These are phyloP conservation scores for Baccha elongata DNA, from an alignment of 2,888 invertebrate species.

Conservation along the genomic window DNA sequence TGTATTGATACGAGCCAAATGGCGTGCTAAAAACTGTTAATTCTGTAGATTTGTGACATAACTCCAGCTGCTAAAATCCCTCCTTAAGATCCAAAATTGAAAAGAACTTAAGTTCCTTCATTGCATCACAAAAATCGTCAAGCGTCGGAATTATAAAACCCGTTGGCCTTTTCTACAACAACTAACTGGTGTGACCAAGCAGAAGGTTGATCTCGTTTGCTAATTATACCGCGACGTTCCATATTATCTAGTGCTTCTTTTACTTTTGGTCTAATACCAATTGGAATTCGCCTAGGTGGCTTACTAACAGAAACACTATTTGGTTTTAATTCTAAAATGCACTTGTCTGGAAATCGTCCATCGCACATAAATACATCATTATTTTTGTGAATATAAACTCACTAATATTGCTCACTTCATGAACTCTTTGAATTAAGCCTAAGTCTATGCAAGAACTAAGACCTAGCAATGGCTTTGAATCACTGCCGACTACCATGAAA, in stretches of 20 bases:
- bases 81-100: too few species aligned
- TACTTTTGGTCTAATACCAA: slow-evolving; percentile 26
- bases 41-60: slow-evolving; percentile 77
- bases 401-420: background rate
- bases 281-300: slow-evolving; percentile 22
- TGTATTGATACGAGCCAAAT: slow-evolving; percentile 47
- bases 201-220: slow-evolving; percentile 8
- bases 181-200: slow-evolving; percentile 41
- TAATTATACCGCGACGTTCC: slow-evolving; percentile 65
- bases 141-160: slow-evolving; percentile 4
- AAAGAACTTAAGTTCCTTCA: slow-evolving; percentile 57
- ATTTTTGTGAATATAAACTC: slow-evolving; percentile 13
- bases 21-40: slow-evolving; percentile 31
- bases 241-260: slow-evolving; percentile 37
- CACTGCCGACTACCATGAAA: slow-evolving; percentile 8
- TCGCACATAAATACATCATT: slow-evolving; percentile 21
- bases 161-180: slow-evolving; percentile 63
- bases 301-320: slow-evolving; percentile 22
- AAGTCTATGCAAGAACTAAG: slow-evolving; percentile 14
- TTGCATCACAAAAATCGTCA: background rate
- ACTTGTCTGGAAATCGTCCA: slow-evolving; percentile 33
- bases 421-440: slow-evolving; percentile 10
- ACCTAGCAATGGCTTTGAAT: slow-evolving; percentile 10
- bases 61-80: slow-evolving; percentile 45
- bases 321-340: slow-evolving; percentile 9